Percentiles rank a stretch among this genome's conserved stretches.
Evolutionary conservation across 2,888 invertebrate species (phyloP).

Genomic region (Xylophagus ater): DNA sequence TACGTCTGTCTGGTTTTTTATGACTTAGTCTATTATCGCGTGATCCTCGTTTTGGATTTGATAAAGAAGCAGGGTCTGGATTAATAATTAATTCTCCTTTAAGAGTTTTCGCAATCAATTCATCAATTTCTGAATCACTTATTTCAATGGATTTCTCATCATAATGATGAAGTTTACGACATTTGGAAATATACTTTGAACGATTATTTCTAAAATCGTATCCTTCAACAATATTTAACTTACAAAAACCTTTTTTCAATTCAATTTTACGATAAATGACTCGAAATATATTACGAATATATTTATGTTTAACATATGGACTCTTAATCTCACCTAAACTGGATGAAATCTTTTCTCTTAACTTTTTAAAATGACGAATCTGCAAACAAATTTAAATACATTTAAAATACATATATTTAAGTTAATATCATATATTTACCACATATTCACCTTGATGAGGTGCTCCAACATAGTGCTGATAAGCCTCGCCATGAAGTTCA

Average conservation of each 20-base stretch:
- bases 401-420: background rate
- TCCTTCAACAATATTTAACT: background rate
- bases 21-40: background rate
- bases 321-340: conserved; percentile 1
- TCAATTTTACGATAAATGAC: conserved; percentile 7
- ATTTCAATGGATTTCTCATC: conserved; percentile 5
- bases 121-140: too few relatives aligned
- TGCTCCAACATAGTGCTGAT: conserved; percentile 5
- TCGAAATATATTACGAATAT: conserved; percentile 1
- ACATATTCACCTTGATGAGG: conserved; percentile 11
- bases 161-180: conserved; percentile 2
- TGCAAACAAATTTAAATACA: conserved; percentile 7
- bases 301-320: background rate
- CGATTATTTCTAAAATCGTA: conserved; percentile 7
- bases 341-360: conserved; percentile 1
- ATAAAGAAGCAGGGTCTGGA: too few relatives aligned
- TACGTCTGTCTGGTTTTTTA: background rate
- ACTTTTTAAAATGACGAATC: conserved; percentile 6
- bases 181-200: background rate
- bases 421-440: too few relatives aligned
- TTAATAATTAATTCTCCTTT: conserved; percentile 1
- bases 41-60: background rate
- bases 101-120: conserved; percentile 1
- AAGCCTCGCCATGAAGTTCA: conserved; percentile 8
- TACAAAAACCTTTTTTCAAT: conserved; percentile 1